Conservation (phyloP, 2,888 invertebrate species). For the Ornithoptera priamus region DNA sequence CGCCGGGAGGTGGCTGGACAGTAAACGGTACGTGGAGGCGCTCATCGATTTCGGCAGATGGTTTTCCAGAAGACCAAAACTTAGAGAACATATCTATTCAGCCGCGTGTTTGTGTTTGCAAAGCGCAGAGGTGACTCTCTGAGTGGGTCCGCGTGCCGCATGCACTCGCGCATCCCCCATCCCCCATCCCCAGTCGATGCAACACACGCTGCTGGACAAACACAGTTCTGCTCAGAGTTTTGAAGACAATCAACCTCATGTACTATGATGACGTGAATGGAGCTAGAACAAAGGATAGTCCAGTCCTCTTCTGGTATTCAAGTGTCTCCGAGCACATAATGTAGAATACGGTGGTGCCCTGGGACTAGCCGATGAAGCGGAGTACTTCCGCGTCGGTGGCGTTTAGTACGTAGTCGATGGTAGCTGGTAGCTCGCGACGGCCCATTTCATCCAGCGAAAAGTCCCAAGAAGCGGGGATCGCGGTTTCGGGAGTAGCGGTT, state of each 20-base stretch:
- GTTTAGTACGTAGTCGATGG: constrained; percentile 43
- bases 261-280: constrained; percentile 39
- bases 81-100: not conserved
- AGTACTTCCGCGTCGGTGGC: constrained; percentile 38
- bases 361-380: constrained; percentile 42
- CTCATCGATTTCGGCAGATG: constrained; percentile 47
- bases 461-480: constrained; percentile 75
- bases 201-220: not conserved
- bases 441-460: constrained; percentile 64
- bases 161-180: not conserved
- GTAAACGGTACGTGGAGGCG: constrained; percentile 43
- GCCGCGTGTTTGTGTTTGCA: constrained; percentile 6
- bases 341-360: constrained; percentile 39
- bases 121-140: not conserved
- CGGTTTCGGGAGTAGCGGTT: constrained; percentile 69
- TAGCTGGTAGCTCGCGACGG: constrained; percentile 40
- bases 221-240: not conserved
- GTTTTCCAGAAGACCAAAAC: not conserved
- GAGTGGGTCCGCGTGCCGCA: not conserved
- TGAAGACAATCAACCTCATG: constrained; percentile 33
- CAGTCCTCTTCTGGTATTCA: constrained; percentile 46
- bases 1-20: constrained; percentile 58
- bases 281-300: constrained; percentile 43
- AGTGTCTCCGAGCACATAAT: constrained; percentile 39
- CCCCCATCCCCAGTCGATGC: not conserved